Evolutionary conservation across 2,797 vertebrate species (phyloP).

Genomic region (Chaunax sp.): DNA sequence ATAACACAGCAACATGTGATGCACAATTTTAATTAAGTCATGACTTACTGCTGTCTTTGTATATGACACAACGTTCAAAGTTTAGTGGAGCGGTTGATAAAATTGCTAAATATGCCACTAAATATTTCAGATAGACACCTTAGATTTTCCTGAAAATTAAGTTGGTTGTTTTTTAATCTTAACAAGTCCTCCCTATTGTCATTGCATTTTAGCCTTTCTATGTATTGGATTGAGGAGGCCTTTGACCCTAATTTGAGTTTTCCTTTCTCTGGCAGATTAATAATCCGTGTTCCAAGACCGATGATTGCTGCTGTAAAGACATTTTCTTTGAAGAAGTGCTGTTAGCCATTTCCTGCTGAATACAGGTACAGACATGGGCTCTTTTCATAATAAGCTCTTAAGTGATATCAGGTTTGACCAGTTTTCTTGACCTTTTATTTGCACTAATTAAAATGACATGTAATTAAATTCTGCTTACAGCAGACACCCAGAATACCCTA

Average conservation of each 20-base stretch:
- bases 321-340: constrained; percentile 48
- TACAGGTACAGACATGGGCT: constrained; percentile 49
- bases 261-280: constrained; percentile 53
- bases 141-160: not conserved
- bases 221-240: not conserved
- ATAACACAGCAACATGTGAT: no score
- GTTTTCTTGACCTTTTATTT: no score
- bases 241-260: constrained; percentile 25
- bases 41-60: no score
- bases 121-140: not conserved
- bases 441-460: no score
- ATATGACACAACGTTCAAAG: not conserved
- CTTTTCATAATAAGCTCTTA: not conserved
- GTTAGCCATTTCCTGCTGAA: constrained; percentile 37
- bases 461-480: no score
- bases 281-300: constrained; percentile 27
- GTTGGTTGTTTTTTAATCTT: not conserved
- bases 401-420: not conserved
- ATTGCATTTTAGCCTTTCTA: not conserved
- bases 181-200: not conserved
- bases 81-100: not conserved
- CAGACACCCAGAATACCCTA: no score
- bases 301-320: constrained; percentile 36
- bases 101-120: no score
- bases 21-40: no score